phyloP scores from a whole-genome alignment of 2,888 invertebrate species.

The Drosophila atroscutellata region DNA sequence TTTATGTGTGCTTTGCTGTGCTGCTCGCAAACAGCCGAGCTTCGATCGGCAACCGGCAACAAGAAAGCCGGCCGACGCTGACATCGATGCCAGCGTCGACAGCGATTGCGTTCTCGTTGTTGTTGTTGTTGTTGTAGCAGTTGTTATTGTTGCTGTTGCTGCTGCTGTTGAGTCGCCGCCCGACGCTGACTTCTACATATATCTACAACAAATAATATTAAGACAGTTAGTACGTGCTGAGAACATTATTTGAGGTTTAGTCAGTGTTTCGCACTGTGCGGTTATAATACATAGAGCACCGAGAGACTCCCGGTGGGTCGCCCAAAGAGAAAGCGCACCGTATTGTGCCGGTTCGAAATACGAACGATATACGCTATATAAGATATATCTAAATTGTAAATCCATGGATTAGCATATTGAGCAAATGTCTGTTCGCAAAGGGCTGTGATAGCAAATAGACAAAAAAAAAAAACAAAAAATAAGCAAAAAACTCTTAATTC shows the following conservation, averaged over 20 bases:
- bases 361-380: not conserved
- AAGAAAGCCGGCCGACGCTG: constrained; percentile 26
- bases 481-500: constrained; percentile 7
- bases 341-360: constrained; percentile 41
- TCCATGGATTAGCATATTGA: constrained; percentile 1
- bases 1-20: constrained; percentile 56
- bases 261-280: constrained; percentile 81
- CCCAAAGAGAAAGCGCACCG: constrained; percentile 6
- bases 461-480: not conserved
- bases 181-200: constrained; percentile 79
- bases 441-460: constrained; percentile 34
- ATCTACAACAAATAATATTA: constrained; percentile 82
- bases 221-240: constrained; percentile 83
- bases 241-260: constrained; percentile 83
- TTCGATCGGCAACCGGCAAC: constrained; percentile 44
- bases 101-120: constrained; percentile 9
- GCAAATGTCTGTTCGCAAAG: constrained; percentile 2
- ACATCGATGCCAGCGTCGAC: constrained; percentile 10
- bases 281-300: constrained; percentile 74
- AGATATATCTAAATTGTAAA: not conserved
- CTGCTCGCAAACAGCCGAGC: constrained; percentile 37
- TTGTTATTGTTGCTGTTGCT: not conserved
- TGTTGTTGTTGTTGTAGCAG: not conserved
- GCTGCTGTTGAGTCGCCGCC: constrained; percentile 41
- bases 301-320: constrained; percentile 41